These are phyloP conservation scores for Lethrus apterus DNA, from an alignment of 1,140 invertebrate genomes.

Conservation along the genomic window DNA sequence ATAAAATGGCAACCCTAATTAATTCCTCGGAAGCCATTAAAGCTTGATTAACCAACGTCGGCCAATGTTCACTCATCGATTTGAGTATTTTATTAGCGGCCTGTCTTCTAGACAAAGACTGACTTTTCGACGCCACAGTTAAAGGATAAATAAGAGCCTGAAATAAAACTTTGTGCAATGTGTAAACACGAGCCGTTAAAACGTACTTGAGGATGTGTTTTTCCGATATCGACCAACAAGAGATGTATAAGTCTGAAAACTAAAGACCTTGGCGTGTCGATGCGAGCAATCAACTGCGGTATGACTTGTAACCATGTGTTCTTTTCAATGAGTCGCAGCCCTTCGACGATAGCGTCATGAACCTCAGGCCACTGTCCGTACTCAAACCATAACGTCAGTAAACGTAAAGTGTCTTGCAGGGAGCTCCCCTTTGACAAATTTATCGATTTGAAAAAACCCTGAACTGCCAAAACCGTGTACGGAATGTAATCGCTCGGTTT, in stretches of 20 bases:
- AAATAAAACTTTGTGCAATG: slow-evolving; percentile 5
- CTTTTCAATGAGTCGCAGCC: slow-evolving; percentile 87
- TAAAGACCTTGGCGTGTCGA: slow-evolving; percentile 83
- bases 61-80: slow-evolving; percentile 91
- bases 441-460: slow-evolving; percentile 86
- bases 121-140: slow-evolving; percentile 95
- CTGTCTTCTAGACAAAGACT: slow-evolving; percentile 67
- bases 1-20: slow-evolving; percentile 95
- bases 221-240: slow-evolving; percentile 90
- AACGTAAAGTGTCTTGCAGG: slow-evolving; percentile 92
- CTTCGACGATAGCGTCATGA: slow-evolving; percentile 87
- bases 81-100: slow-evolving; percentile 95
- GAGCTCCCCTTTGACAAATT: slow-evolving; percentile 86
- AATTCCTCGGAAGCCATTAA: slow-evolving; percentile 93
- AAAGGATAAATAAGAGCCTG: slow-evolving; percentile 95
- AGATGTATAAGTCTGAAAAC: slow-evolving; percentile 89
- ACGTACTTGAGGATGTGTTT: slow-evolving; percentile 60
- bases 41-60: slow-evolving; percentile 86
- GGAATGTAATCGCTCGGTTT: slow-evolving; percentile 51
- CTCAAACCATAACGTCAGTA: slow-evolving; percentile 92
- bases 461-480: slow-evolving; percentile 88
- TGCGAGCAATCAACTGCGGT: slow-evolving; percentile 95
- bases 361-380: slow-evolving; percentile 91
- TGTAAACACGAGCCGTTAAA: neutral
- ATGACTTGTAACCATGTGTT: slow-evolving; percentile 99